Base-by-base conservation (phyloP, 2,888 invertebrate genomes). In the Melipona beecheii region DNA sequence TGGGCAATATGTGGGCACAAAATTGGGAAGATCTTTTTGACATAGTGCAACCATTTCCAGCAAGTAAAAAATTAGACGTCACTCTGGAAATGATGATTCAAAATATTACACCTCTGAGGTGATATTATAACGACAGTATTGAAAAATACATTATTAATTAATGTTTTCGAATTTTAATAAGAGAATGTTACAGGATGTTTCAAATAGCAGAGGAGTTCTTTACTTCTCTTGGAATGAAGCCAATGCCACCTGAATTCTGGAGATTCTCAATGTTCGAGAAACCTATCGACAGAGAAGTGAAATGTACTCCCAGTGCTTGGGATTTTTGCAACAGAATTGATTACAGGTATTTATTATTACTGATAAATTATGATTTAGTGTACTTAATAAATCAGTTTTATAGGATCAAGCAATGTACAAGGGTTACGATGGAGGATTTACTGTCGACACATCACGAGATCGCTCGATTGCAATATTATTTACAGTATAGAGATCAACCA, bases 1-100 rank as follows among this genome's bases (percentile, higher is more conserved):
- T 98, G 21, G 98, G 98, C 21, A 97, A 98, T 94, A 96, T 98
- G 96, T 98, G 98, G 98, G 97, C 97, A 0, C 98, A 98, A 93
- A 97, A 97, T 90, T 98, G 98, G 98, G 96, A 96, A 86, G 96
- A 96, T 21, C 96, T 98, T 69, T 96, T 96, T 92, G 97, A 97
- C 84, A 93, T 97, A 58, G 96, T 98, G 82, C 96, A 96, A 93
- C 97, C 98, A 0, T 98, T 96, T 93, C 97, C 97, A 0, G 96
- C 96, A 74, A 96, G 96, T 13, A 96, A 96, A 2, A 96, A 96
- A 86, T 93, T 97, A 0, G 98, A 98, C 91, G 97, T 98, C 27
- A 98, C 98, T 0, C 95, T 96, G 4, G 97, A 97, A 90, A 96
- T 98, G 97, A 94, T 97, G 54, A 94, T 97, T 50, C 97, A 97